Conservation (phyloP, 2,113 vertebrate genomes). For the Ptychochromis oligacanthus region DNA sequence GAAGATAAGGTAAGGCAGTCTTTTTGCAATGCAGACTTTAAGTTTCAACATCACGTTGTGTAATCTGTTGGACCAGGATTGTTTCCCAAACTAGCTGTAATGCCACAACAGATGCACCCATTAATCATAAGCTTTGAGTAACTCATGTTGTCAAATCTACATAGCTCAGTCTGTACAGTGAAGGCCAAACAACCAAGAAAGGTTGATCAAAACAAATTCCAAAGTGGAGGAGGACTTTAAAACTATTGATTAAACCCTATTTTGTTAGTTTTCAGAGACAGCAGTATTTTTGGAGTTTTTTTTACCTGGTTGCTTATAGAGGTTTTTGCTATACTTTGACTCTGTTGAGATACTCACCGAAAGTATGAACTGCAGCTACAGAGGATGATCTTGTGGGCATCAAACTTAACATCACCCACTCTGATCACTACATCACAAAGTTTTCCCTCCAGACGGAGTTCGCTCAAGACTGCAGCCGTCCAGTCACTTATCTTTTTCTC, state of each 20-base stretch:
- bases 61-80: not conserved
- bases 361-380: conserved; percentile 34
- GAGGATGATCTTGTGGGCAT: conserved; percentile 23
- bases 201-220: not conserved
- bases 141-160: not conserved
- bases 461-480: not conserved
- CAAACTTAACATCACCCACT: not conserved
- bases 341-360: conserved; percentile 26
- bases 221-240: not conserved
- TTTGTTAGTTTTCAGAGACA: not conserved
- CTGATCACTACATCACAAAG: conserved; percentile 26
- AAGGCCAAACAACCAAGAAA: not conserved
- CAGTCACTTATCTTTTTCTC: not conserved
- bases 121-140: not conserved
- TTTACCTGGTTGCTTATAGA: not conserved
- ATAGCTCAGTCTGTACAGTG: not conserved
- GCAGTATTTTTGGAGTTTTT: not conserved
- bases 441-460: not conserved
- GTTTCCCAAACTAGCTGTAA: not conserved
- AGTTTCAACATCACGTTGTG: not conserved
- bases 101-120: not conserved
- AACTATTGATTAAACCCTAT: not conserved
- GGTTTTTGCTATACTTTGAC: not conserved
- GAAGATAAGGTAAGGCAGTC: not conserved
- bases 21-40: not conserved